These are phyloP conservation scores for Atta texana DNA, from an alignment of 1,140 invertebrate genomes.

Conservation along the genomic window DNA sequence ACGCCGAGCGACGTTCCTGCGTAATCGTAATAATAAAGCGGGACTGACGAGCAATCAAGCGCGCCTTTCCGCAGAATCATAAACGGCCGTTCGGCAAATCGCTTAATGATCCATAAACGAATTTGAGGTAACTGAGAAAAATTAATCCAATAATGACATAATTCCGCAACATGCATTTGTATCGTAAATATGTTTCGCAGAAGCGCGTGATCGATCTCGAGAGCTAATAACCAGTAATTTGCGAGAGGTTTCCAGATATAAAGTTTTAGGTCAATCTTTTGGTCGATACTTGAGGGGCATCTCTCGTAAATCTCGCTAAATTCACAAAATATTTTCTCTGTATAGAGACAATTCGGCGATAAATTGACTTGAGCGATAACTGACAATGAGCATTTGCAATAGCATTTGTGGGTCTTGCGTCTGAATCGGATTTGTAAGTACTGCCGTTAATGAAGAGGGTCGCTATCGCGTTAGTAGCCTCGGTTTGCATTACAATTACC, in stretches of 20 bases:
- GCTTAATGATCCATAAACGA: constrained; percentile 55
- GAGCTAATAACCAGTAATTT: background rate
- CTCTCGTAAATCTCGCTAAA: background rate
- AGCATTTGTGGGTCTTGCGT: background rate
- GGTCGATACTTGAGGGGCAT: background rate
- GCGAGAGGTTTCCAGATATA: background rate
- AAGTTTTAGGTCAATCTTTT: background rate
- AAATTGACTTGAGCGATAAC: background rate
- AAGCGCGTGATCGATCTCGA: background rate
- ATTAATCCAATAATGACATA: constrained; percentile 41
- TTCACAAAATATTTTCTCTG: background rate
- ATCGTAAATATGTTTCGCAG: background rate
- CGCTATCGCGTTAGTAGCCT: constrained; percentile 41
- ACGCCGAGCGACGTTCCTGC: constrained; percentile 15
- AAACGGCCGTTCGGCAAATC: constrained; percentile 15
- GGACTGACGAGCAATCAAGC: constrained; percentile 42
- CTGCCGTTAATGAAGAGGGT: constrained; percentile 41
- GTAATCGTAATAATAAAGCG: constrained; percentile 58
- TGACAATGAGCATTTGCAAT: background rate
- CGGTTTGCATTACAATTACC: constrained; percentile 47
- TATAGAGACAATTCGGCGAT: background rate
- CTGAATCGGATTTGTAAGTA: constrained; percentile 35
- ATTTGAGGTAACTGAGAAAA: constrained; percentile 49
- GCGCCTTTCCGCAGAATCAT: constrained; percentile 44
- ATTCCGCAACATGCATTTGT: background rate